Base-by-base conservation (phyloP, 2,797 vertebrate species). In the Rousettus madagascariensis region DNA sequence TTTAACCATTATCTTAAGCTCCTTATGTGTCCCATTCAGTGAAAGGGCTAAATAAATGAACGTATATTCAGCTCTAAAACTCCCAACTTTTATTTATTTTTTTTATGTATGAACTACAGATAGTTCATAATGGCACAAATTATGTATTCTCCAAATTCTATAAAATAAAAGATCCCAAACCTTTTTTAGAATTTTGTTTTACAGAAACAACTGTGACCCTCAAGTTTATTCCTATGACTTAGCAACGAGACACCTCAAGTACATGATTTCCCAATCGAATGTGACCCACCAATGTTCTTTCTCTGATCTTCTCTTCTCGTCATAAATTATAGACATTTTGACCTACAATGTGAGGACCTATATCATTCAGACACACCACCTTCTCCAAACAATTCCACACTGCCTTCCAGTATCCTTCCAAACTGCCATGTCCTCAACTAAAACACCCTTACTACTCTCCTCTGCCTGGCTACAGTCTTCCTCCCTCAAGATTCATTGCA, bases 1-100 rank as follows among this genome's bases (percentile, higher is more conserved):
- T 55, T 15, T n/a, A 15, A 9, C 38, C 28, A 26, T 12, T 4
- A 7, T 15, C 43, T 3, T 16, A 10, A 9, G 63, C 10, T 57
- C 28, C 41, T 55, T 8, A 33, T 1, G 17, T 2, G 30, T 10
- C 55, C 2, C 5, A 2, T 8, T 1, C 3, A 33, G 46, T 68
- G 28, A 79, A 90, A 20, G 20, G 28, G 17, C 15, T 68, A 33
- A 68, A 26, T n/a, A 33, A 57, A 41, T 43, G 75, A 55, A 33
- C 3, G 5, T 33, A 46, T 26, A 68, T 24, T 69, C 36, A 79
- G 30, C 16, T 90, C 49, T 43, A 57, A 79, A 79, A 36, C 24
- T 28, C 9, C 28, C 38, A 55, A 20, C 0, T 53, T 43, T 66
- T 46, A 46, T 46, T 46, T 46, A 33, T 33, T 46, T 46, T 46